Percentiles rank a stretch among this genome's conserved stretches.
phyloP scores from a whole-genome alignment of 2,888 invertebrate genomes.

The Bugulina stolonifera region DNA sequence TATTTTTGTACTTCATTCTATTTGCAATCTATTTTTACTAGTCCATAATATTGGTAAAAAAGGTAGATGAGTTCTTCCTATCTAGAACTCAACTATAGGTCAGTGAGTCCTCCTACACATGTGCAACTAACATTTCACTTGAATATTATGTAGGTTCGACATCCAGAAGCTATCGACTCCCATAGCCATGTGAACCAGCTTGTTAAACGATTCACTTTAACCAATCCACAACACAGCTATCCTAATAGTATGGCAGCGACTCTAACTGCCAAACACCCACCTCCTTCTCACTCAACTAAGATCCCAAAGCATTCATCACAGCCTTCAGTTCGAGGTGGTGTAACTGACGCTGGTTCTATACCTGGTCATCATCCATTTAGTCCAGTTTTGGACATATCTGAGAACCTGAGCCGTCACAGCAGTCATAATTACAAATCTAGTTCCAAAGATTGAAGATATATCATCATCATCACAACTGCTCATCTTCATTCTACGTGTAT shows the following conservation, averaged over 20 bases:
- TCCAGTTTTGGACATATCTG: neutral
- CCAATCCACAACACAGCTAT: neutral
- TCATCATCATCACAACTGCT: no score
- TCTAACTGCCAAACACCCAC: neutral
- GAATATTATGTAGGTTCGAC: constrained; percentile 5
- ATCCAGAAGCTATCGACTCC: neutral
- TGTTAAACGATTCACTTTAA: constrained; percentile 8
- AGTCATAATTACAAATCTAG: neutral
- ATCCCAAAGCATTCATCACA: neutral
- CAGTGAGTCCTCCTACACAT: no score
- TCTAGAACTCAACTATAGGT: no score
- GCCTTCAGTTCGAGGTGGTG: neutral
- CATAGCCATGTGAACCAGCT: neutral
- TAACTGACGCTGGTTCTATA: no score
- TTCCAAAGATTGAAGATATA: no score
- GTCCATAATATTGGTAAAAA: no score
- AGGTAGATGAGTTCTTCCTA: no score
- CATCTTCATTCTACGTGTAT: no score
- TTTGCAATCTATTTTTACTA: no score
- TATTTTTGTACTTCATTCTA: no score
- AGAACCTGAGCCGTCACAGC: neutral
- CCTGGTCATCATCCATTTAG: no score
- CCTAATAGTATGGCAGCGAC: neutral
- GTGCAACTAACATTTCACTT: no score
- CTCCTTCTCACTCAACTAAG: neutral